Evolutionary conservation across 2,113 vertebrate genomes (phyloP).

Genomic region (Dicerorhinus sumatrensis): DNA sequence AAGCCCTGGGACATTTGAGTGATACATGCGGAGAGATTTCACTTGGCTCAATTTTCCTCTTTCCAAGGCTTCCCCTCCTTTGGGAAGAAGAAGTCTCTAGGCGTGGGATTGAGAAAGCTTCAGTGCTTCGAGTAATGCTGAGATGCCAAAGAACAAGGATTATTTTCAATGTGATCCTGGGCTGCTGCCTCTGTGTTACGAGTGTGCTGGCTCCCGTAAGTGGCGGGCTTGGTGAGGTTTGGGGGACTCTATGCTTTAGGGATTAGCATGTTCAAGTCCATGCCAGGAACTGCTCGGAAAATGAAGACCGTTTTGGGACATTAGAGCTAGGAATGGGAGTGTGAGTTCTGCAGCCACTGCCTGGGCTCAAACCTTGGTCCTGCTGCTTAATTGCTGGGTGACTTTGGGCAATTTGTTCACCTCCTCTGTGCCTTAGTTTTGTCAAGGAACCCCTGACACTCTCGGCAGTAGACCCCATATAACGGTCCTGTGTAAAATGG

Average conservation of each 20-base stretch:
- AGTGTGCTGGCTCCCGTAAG: conserved; percentile 58
- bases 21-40: background rate
- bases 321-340: background rate
- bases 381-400: background rate
- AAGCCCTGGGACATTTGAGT: background rate
- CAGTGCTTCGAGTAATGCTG: background rate
- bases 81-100: conserved; percentile 72
- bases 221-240: background rate
- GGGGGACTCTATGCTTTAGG: background rate
- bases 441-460: background rate
- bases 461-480: background rate
- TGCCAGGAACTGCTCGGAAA: too few relatives aligned
- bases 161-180: fast-evolving
- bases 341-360: background rate
- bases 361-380: background rate
- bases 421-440: background rate
- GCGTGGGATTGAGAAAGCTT: conserved; percentile 30
- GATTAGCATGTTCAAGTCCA: background rate
- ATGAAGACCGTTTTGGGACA: background rate
- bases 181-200: fast-evolving
- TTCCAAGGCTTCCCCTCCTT: conserved; percentile 33
- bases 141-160: conserved; percentile 58
- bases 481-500: background rate
- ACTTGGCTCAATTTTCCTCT: background rate
- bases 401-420: background rate